Evolutionary conservation across 2,797 vertebrate genomes (phyloP), one percentile per base, ranked within the genome.

Genomic region (Molossus alvarezi): DNA sequence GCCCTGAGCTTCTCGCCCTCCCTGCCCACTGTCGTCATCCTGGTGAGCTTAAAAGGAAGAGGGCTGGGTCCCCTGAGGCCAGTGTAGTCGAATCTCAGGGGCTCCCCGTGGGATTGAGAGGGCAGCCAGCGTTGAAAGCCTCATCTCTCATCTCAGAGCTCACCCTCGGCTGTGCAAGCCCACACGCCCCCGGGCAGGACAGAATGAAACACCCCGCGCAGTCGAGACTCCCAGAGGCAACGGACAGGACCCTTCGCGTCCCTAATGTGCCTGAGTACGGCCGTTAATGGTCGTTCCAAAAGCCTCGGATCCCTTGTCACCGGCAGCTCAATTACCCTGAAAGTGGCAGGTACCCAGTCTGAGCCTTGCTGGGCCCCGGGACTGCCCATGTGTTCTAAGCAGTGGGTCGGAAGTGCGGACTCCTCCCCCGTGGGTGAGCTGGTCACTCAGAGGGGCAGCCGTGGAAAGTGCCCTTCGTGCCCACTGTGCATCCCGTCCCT

Each of bases 321-420:
- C 18, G 90, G 75, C 37, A 76, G 17, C n/a, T 33, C 25, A 48
- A 20, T 94, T 20, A 45, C 60, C 71, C 84, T 81, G 10, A 62
- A 97, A 75, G 73, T 75, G 13, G 13, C 15, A 53, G 18, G 76
- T 55, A n/a, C 33, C 57, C 23, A 84, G 48, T 79, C 89, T 79
- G 95, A 96, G 95, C 91, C 1, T n/a, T 23, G 33, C 18, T 92
- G 89, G 51, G 58, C 75, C 67, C 37, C 37, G 67, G 87, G 60
- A 96, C 82, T 48, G 55, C 94, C 96, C 83, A 93, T 83, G 57
- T 98, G 97, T 98, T 90, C 96, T 96, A 76, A 90, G 67, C 55
- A 92, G n/a, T 0, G 0, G 75, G 37, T 73, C 94, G 79, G 57
- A 67, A 91, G 79, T 33, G 62, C 55, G 71, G 27, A 15, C 29